Evolutionary conservation across 30 jellyfish, hydroid and myxozoan genomes (phyloP).

Genomic region (Pelagia noctiluca): DNA sequence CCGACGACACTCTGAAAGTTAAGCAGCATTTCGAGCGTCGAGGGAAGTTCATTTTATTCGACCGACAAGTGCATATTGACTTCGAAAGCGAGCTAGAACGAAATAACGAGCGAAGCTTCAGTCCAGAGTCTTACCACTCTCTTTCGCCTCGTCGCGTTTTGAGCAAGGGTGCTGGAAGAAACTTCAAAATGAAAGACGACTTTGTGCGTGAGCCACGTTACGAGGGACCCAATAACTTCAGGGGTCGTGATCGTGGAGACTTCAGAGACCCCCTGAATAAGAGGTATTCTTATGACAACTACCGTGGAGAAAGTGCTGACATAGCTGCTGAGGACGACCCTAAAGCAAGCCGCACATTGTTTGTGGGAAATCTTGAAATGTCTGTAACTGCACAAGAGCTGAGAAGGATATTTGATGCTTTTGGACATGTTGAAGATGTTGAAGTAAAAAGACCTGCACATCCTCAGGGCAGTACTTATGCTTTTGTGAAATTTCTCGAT

Average conservation of each 20-base stretch:
- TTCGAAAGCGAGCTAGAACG: slow-evolving; percentile 73
- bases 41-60: slow-evolving; percentile 84
- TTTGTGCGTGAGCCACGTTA: slow-evolving; percentile 59
- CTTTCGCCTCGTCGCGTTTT: slow-evolving; percentile 67
- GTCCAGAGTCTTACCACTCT: slow-evolving; percentile 62
- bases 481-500: slow-evolving; percentile 89
- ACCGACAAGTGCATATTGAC: slow-evolving; percentile 92
- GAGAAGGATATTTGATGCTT: slow-evolving; percentile 83
- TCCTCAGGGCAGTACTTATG: slow-evolving; percentile 95
- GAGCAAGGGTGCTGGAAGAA: slow-evolving; percentile 34
- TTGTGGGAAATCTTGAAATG: slow-evolving; percentile 93
- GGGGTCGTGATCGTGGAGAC: slow-evolving; percentile 74
- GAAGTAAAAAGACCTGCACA: slow-evolving; percentile 95
- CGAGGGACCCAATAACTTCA: slow-evolving; percentile 69
- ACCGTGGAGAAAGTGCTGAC: slow-evolving; percentile 62
- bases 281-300: slow-evolving; percentile 54
- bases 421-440: slow-evolving; percentile 95
- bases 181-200: slow-evolving; percentile 58
- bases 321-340: slow-evolving; percentile 85
- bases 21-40: slow-evolving; percentile 87
- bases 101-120: slow-evolving; percentile 64
- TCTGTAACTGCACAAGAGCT: slow-evolving; percentile 78
- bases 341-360: slow-evolving; percentile 95
- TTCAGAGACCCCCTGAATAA: slow-evolving; percentile 58
- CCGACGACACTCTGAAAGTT: slow-evolving; percentile 81